Evolutionary conservation across 2,888 invertebrate species (phyloP), one percentile per base, ranked within the genome.

Genomic region (Tipula confusa): DNA sequence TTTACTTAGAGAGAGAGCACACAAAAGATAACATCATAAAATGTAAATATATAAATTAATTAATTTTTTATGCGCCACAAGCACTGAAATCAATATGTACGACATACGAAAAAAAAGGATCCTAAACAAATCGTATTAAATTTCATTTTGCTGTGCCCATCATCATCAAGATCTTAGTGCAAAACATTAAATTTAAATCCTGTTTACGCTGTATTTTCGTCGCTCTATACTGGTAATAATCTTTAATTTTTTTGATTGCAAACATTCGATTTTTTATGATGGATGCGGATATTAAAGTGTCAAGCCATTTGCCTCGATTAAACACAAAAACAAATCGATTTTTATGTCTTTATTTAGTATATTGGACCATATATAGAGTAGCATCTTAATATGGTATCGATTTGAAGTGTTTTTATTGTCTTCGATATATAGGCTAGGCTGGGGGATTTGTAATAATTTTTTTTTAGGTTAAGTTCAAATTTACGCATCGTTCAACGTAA

Each of bases 401-500:
- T 64, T 64, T 18, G 24, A 64, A 64, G 9, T 24, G 64, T 24
- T 24, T 64, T 64, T 64, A 64, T 64, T 64, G 64, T 24, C 64
- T 6, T 18, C 15, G 5, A 18, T 64, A 64, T 24, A 64, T 43
- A n/a, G n/a, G n/a, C n/a, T n/a, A n/a, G n/a, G n/a, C n/a, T n/a
- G n/a, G 64, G 7, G 64, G 64, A 64, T 64, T 64, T 64, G 64
- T 64, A 64, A 64, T 64, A 64, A 64, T 24, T 64, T 24, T 64
- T 18, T 64, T 64, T 64, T 64, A 24, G 64, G 64, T 64, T 64
- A 64, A 64, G 64, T 64, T 64, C 64, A 64, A 64, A 64, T 64
- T 64, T 64, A 64, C 64, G 64, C 64, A 64, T 64, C 64, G 64
- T 64, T 64, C 64, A 64, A 64, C 64, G 64, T 64, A 64, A 64